Conservation (phyloP, 2,888 invertebrate genomes). For the Rhorus exstirpatorius region DNA sequence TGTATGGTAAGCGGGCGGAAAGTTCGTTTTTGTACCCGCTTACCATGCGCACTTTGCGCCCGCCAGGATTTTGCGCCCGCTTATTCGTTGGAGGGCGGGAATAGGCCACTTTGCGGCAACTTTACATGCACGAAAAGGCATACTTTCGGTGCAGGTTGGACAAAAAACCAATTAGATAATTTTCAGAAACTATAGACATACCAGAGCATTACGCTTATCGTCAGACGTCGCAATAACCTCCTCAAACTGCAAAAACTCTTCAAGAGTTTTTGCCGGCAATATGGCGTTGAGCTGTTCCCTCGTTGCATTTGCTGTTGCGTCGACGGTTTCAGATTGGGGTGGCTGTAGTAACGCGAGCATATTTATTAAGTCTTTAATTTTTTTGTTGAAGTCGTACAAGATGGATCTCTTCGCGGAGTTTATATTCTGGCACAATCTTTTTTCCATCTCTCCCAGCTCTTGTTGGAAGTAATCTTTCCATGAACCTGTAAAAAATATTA, state of each 20-base stretch:
- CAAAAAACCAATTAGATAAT: too few relatives aligned
- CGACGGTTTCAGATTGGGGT: neutral
- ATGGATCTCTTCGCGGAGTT: neutral
- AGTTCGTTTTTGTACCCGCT: too few relatives aligned
- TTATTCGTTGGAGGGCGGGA: too few relatives aligned
- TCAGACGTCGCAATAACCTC: neutral
- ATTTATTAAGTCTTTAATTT: neutral
- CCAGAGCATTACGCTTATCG: slow-evolving; percentile 7
- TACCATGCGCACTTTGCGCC: too few relatives aligned
- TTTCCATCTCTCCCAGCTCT: neutral
- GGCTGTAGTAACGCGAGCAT: neutral
- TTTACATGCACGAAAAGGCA: too few relatives aligned
- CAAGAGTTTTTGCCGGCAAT: neutral
- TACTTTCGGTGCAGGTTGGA: too few relatives aligned
- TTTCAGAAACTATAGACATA: slow-evolving; percentile 3
- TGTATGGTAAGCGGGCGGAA: too few relatives aligned
- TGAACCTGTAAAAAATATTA: neutral
- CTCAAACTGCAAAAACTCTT: slow-evolving; percentile 34
- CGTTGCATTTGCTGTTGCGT: neutral
- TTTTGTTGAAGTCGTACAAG: neutral
- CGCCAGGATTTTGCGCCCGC: too few relatives aligned
- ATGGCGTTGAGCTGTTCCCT: neutral
- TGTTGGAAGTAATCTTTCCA: neutral
- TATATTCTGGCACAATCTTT: neutral
- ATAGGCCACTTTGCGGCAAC: too few relatives aligned